Percentiles rank a stretch among this genome's conserved stretches.
Conservation (phyloP, 92 coral and sea anemone species). For the Actinostola sp. region DNA sequence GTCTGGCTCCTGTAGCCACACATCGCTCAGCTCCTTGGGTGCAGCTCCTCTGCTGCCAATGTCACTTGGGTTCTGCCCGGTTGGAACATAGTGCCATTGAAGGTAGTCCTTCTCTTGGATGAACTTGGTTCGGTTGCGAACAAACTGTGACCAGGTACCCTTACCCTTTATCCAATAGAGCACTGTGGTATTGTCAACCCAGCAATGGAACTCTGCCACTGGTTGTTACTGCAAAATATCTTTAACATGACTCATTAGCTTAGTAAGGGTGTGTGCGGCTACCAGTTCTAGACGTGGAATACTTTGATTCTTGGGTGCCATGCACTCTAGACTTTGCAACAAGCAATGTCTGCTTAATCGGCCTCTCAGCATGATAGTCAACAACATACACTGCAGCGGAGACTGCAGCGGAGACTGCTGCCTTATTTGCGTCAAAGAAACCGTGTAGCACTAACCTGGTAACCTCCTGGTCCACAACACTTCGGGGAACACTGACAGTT, state of each 20-base stretch:
- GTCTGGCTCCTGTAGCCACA: constrained; percentile 59
- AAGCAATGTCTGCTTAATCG: constrained; percentile 46
- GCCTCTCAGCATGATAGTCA: constrained; percentile 22
- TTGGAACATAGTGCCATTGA: background rate
- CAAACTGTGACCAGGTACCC: constrained; percentile 55
- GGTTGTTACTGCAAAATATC: constrained; percentile 23
- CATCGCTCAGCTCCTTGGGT: constrained; percentile 31
- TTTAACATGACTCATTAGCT: constrained; percentile 38
- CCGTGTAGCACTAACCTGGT: constrained; percentile 37
- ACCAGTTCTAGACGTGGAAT: constrained; percentile 61
- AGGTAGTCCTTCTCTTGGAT: constrained; percentile 32
- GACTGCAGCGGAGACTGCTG: constrained; percentile 46
- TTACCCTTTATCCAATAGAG: constrained; percentile 46
- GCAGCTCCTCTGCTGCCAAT: constrained; percentile 51
- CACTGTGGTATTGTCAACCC: constrained; percentile 63
- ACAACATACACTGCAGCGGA: no score
- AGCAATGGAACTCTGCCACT: constrained; percentile 22
- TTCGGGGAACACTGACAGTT: no score
- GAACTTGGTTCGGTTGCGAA: constrained; percentile 49
- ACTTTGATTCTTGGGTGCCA: constrained; percentile 40
- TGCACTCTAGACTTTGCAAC: constrained; percentile 54
- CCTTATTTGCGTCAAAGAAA: constrained; percentile 61
- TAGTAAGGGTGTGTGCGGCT: constrained; percentile 56
- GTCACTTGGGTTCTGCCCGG: constrained; percentile 61
- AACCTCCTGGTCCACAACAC: constrained; percentile 9